Percentiles rank a stretch among this genome's conserved stretches.
Conservation (phyloP, 2,797 vertebrate species). For the Hydrocynus forskahlii region DNA sequence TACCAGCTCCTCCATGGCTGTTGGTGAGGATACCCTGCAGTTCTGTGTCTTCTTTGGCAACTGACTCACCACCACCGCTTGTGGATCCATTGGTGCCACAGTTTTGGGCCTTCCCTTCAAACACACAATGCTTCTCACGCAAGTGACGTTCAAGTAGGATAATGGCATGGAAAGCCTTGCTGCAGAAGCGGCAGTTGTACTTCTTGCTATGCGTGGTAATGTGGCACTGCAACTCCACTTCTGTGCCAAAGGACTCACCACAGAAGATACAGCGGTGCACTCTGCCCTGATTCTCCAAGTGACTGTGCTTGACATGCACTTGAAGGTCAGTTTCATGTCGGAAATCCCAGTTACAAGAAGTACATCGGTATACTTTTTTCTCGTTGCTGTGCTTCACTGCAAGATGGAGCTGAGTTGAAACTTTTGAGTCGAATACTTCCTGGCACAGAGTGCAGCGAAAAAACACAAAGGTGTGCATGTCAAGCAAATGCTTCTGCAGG, state of each 20-base stretch:
- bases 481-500: slow-evolving; percentile 94
- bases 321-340: slow-evolving; percentile 93
- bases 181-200: slow-evolving; percentile 98
- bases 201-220: slow-evolving; percentile 99
- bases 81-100: slow-evolving; percentile 91
- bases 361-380: slow-evolving; percentile 96
- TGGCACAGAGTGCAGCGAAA: slow-evolving; percentile 98
- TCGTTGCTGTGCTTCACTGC: slow-evolving; percentile 98
- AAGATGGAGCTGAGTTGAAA: slow-evolving; percentile 96
- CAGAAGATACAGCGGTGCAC: slow-evolving; percentile 98
- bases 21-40: slow-evolving; percentile 90
- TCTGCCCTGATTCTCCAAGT: slow-evolving; percentile 95
- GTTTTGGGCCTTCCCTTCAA: slow-evolving; percentile 92
- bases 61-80: slow-evolving; percentile 77
- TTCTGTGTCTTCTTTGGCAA: slow-evolving; percentile 92
- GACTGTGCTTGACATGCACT: slow-evolving; percentile 96
- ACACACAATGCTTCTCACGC: slow-evolving; percentile 95
- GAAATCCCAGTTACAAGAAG: slow-evolving; percentile 98
- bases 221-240: slow-evolving; percentile 98
- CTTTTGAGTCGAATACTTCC: slow-evolving; percentile 97
- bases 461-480: slow-evolving; percentile 99
- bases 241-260: slow-evolving; percentile 93
- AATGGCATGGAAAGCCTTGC: slow-evolving; percentile 96
- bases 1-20: slow-evolving; percentile 79
- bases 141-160: slow-evolving; percentile 95